These are phyloP conservation scores for Takifugu ocellatus DNA, from an alignment of 2,797 vertebrate species.

Conservation along the genomic window DNA sequence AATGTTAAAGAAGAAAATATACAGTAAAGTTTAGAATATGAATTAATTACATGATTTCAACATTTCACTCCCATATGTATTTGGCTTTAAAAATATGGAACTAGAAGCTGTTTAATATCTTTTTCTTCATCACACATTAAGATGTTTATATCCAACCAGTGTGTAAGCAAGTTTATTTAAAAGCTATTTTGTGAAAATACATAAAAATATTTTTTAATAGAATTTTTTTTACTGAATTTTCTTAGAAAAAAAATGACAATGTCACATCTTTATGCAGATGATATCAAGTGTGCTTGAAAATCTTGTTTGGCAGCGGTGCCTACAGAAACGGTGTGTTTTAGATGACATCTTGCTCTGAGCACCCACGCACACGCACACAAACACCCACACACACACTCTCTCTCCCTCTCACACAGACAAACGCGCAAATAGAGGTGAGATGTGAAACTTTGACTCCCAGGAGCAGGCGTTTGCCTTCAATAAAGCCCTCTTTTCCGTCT, in stretches of 20 bases:
- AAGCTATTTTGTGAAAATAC: conserved; percentile 99
- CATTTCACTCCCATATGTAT: conserved; percentile 83
- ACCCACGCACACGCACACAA: conserved; percentile 4
- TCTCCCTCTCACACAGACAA: conserved; percentile 8
- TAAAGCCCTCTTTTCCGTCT: conserved; percentile 81
- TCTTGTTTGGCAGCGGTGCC: conserved; percentile 87
- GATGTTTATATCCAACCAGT: conserved; percentile 84
- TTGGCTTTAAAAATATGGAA: conserved; percentile 95
- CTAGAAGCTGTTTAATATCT: conserved; percentile 80
- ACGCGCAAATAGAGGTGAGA: conserved; percentile 55
- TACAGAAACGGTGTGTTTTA: conserved; percentile 81
- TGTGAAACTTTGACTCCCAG: conserved; percentile 73
- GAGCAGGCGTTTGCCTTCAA: conserved; percentile 84
- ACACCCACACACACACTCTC: conserved; percentile 15
- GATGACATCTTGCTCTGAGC: conserved; percentile 61
- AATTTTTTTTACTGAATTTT: conserved; percentile 76
- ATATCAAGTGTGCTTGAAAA: conserved; percentile 99
- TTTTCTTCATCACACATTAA: conserved; percentile 75
- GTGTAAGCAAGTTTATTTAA: conserved; percentile 98
- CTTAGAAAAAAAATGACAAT: conserved; percentile 87
- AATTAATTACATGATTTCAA: conserved; percentile 94
- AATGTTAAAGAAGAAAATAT: conserved; percentile 97
- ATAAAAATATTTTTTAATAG: conserved; percentile 91
- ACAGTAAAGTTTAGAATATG: conserved; percentile 93
- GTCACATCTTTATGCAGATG: conserved; percentile 95